phyloP scores from a whole-genome alignment of 2,888 invertebrate genomes.

The Celastrina argiolus region DNA sequence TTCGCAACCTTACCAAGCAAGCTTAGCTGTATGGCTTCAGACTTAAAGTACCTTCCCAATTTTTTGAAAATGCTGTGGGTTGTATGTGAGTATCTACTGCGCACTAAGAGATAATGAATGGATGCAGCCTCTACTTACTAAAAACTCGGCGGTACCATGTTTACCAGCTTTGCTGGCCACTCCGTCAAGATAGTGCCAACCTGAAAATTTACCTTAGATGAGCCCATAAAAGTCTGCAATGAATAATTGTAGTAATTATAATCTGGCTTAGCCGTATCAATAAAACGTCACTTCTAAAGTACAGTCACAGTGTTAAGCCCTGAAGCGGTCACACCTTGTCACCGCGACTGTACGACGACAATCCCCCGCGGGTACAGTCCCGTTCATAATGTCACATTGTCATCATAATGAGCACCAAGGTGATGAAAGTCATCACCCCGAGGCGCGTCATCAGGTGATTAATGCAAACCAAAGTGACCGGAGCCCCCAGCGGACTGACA shows the following conservation, averaged over 20 bases:
- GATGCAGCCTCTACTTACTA: too few species aligned
- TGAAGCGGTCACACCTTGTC: slow-evolving; percentile 6
- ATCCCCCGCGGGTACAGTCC: neutral
- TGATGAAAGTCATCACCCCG: neutral
- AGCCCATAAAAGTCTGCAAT: neutral
- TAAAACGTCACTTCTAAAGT: neutral
- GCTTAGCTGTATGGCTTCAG: too few species aligned
- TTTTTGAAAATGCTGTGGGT: too few species aligned
- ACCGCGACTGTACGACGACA: neutral
- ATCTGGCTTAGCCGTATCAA: neutral
- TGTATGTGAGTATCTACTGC: too few species aligned
- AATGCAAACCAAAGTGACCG: neutral
- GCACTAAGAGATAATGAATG: too few species aligned
- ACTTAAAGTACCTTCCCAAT: too few species aligned
- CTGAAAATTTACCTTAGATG: too few species aligned
- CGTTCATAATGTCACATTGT: slow-evolving; percentile 5
- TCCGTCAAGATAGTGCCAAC: too few species aligned
- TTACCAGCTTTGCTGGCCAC: too few species aligned
- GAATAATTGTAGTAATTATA: neutral
- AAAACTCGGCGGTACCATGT: too few species aligned
- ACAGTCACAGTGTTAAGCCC: neutral
- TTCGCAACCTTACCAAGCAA: too few species aligned
- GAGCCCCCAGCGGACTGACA: neutral
- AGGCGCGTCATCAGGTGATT: neutral
- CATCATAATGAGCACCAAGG: neutral